Evolutionary conservation across 64 coral and sea anemone species (phyloP).

Genomic region (Montipora sp.): DNA sequence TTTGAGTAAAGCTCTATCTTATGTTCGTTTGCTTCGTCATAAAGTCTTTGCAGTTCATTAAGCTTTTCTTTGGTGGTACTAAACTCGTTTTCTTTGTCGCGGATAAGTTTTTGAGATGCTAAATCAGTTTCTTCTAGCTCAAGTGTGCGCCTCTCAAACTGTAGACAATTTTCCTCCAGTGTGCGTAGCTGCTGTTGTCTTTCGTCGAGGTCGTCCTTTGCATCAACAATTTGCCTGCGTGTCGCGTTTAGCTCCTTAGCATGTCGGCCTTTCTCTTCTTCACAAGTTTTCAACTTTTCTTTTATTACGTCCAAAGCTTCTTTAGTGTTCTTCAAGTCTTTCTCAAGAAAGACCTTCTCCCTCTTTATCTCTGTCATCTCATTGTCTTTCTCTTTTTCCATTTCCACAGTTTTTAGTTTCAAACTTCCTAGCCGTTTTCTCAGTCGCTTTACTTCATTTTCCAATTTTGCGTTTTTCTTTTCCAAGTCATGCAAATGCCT

Average conservation of each 20-base stretch:
- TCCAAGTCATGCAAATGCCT: conserved; percentile 74
- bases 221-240: conserved; percentile 50
- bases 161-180: conserved; percentile 53
- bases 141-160: conserved; percentile 43
- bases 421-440: conserved; percentile 67
- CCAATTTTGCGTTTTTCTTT: conserved; percentile 85
- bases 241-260: conserved; percentile 65
- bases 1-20: conserved; percentile 54
- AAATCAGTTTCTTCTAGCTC: conserved; percentile 58
- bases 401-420: conserved; percentile 76
- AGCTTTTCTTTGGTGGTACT: conserved; percentile 12
- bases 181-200: conserved; percentile 59
- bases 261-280: conserved; percentile 75
- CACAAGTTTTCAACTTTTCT: conserved; percentile 42
- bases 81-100: conserved; percentile 62
- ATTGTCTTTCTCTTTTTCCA: conserved; percentile 82
- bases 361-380: conserved; percentile 69
- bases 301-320: conserved; percentile 69
- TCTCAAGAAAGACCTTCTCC: conserved; percentile 67
- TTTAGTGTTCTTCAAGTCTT: conserved; percentile 67
- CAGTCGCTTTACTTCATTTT: conserved; percentile 81
- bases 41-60: conserved; percentile 41
- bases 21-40: conserved; percentile 41
- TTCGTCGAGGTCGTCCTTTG: conserved; percentile 57
- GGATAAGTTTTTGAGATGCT: conserved; percentile 29